A percentile compares a stretch with the other conserved stretches of the same genome.
Conservation (phyloP, 2,797 vertebrate species). For the Eurystomus glaucurus region DNA sequence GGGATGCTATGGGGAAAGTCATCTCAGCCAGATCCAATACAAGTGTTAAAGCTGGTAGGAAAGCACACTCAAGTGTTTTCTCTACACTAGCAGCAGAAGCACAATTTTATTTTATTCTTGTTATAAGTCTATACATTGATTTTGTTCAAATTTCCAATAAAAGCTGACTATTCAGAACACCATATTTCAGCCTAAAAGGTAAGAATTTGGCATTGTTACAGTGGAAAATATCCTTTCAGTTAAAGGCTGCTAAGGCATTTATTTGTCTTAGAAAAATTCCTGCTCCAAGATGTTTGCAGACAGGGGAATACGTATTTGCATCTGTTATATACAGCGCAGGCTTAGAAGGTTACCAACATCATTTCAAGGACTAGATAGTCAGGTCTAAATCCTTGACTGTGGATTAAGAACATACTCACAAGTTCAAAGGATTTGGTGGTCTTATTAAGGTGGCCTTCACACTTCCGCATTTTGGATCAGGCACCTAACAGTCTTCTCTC, state of each 20-base stretch:
- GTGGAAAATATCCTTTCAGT: not conserved
- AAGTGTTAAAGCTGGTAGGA: not conserved
- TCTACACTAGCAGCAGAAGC: not conserved
- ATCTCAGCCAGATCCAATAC: no score
- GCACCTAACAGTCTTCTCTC: not conserved
- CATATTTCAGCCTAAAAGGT: not conserved
- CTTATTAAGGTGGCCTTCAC: not conserved
- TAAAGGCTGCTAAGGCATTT: not conserved
- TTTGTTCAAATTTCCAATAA: not conserved
- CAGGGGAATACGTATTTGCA: not conserved
- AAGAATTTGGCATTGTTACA: not conserved
- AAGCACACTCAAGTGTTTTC: not conserved
- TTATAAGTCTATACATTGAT: not conserved
- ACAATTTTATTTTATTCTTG: not conserved
- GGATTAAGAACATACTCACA: not conserved
- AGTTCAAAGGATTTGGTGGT: not conserved
- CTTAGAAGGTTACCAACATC: not conserved
- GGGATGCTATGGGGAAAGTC: no score
- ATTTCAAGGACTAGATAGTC: not conserved
- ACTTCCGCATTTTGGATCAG: fast-evolving
- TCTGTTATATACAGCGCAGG: not conserved
- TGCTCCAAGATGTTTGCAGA: not conserved
- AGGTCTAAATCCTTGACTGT: not conserved
- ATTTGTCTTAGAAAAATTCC: not conserved
- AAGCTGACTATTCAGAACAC: not conserved